phyloP scores from a whole-genome alignment of 2,113 vertebrate genomes.

The Struthio camelus region DNA sequence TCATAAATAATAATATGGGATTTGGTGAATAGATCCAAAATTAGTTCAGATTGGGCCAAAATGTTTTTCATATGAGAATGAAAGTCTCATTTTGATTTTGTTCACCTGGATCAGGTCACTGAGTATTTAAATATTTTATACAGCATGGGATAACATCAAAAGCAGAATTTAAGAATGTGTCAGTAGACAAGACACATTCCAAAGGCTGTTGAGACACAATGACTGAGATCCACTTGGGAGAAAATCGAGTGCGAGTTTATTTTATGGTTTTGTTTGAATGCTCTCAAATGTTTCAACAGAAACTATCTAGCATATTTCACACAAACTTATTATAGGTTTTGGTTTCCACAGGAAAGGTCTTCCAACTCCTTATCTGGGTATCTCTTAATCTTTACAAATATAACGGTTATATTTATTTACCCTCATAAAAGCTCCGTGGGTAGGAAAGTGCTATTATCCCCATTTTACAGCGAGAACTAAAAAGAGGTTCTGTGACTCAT shows the following conservation, averaged over 20 bases:
- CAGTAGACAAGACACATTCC: neutral
- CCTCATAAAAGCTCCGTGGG: neutral
- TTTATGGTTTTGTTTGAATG: neutral
- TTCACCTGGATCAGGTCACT: neutral
- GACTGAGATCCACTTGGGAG: neutral
- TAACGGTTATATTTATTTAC: neutral
- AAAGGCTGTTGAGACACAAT: neutral
- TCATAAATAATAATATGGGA: neutral
- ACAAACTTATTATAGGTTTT: neutral
- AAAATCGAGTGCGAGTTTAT: neutral
- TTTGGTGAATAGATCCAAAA: neutral
- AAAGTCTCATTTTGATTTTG: neutral
- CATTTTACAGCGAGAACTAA: neutral
- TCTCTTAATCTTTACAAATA: neutral
- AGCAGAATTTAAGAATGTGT: neutral
- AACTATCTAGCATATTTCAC: neutral
- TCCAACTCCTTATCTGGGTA: neutral
- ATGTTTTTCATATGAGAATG: neutral
- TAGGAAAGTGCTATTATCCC: neutral
- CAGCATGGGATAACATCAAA: neutral
- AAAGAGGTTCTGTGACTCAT: neutral
- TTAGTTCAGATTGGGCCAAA: neutral
- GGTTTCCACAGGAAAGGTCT: neutral
- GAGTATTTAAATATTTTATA: neutral
- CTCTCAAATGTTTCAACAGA: neutral